Evolutionary conservation across 2,888 invertebrate genomes (phyloP).

Genomic region (Gandaritis pyraliata): DNA sequence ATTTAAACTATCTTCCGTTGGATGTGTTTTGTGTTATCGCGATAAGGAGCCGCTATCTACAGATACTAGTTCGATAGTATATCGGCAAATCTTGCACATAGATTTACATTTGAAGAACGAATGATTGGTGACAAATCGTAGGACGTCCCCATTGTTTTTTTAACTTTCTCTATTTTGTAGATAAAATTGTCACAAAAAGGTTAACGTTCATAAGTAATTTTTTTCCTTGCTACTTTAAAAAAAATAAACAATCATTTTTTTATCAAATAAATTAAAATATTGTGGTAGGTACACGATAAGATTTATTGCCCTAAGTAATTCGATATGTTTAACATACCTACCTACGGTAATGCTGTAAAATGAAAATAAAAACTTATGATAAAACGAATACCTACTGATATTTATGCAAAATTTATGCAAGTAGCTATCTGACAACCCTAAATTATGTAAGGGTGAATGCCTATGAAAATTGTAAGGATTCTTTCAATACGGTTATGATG

Average conservation of each 20-base stretch:
- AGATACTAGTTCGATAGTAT: conserved; percentile 35
- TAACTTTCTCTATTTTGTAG: neutral
- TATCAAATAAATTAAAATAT: too few species aligned
- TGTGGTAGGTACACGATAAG: too few species aligned
- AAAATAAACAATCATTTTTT: too few species aligned
- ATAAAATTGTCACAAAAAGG: neutral
- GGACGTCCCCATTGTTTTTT: conserved; percentile 22
- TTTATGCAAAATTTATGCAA: too few species aligned
- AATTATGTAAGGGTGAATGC: conserved; percentile 49
- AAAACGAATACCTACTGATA: too few species aligned
- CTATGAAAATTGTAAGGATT: conserved; percentile 53
- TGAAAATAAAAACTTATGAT: too few species aligned
- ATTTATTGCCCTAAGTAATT: too few species aligned
- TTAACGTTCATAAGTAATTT: neutral
- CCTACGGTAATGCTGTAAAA: too few species aligned
- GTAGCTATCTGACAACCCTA: conserved; percentile 51
- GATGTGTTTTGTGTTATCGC: conserved; percentile 32
- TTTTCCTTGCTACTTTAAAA: too few species aligned
- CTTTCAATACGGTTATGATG: conserved; percentile 46
- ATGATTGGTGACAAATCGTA: conserved; percentile 31
- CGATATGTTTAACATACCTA: too few species aligned
- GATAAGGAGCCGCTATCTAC: conserved; percentile 37
- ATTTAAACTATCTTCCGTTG: conserved; percentile 56
- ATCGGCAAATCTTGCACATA: conserved; percentile 28
- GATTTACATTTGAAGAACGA: conserved; percentile 15